Percentiles rank a stretch among this genome's conserved stretches.
phyloP scores from a whole-genome alignment of 2,888 invertebrate species.

The Mimachlamys varia region DNA sequence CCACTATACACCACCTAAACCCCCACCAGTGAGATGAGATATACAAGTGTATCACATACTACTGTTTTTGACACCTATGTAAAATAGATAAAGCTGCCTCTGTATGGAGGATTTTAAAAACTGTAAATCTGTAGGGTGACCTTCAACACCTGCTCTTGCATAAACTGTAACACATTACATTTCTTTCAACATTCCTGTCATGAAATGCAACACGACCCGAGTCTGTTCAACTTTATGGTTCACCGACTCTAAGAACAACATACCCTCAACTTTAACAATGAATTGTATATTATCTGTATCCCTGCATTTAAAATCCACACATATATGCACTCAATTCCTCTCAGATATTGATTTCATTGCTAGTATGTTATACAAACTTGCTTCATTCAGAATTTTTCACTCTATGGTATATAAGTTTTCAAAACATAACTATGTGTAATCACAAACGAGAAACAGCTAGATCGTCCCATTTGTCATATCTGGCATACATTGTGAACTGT shows the following conservation, averaged over 20 bases:
- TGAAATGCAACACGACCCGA: background rate
- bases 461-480: too few relatives aligned
- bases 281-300: background rate
- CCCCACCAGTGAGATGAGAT: too few relatives aligned
- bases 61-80: background rate
- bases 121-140: too few relatives aligned
- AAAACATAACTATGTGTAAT: too few relatives aligned
- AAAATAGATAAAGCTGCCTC: background rate
- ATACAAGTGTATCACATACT: too few relatives aligned
- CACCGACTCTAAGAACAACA: background rate
- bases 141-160: too few relatives aligned
- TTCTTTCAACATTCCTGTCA: background rate
- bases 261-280: background rate
- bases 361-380: background rate
- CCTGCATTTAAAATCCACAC: background rate
- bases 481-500: too few relatives aligned
- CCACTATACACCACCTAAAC: too few relatives aligned
- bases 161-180: background rate
- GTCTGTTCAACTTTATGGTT: background rate
- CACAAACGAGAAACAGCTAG: too few relatives aligned
- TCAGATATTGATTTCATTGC: background rate
- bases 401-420: too few relatives aligned
- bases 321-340: background rate
- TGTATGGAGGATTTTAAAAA: background rate
- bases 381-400: background rate